phyloP scores from a whole-genome alignment of 2,113 vertebrate genomes.

The Leucopsar rothschildi region DNA sequence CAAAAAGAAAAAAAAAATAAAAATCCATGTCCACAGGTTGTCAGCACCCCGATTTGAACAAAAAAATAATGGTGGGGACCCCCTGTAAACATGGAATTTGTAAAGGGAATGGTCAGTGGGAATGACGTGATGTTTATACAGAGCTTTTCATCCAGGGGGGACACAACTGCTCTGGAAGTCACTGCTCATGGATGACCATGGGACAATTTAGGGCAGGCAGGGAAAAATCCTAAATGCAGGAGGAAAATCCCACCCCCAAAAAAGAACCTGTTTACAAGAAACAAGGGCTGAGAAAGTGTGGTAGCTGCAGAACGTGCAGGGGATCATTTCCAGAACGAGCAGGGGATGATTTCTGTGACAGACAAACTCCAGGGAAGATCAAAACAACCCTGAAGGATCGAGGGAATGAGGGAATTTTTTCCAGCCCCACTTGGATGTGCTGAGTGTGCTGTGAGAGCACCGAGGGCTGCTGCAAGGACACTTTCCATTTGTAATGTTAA shows the following conservation, averaged over 20 bases:
- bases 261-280: neutral
- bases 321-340: neutral
- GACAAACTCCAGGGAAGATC: neutral
- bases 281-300: fast-evolving
- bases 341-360: neutral
- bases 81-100: neutral
- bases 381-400: neutral
- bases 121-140: neutral
- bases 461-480: neutral
- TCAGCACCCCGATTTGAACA: neutral
- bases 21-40: fast-evolving
- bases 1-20: neutral
- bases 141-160: neutral
- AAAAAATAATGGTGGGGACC: neutral
- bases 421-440: neutral
- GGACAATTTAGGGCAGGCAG: neutral
- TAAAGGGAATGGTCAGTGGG: neutral
- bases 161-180: neutral
- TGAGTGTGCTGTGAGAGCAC: neutral
- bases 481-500: neutral
- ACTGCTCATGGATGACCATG: neutral
- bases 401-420: neutral
- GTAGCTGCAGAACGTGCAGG: neutral
- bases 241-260: neutral
- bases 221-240: neutral